A percentile compares a stretch with the other conserved stretches of the same genome.
phyloP scores from a whole-genome alignment of 1,140 invertebrate genomes.

The Orius insidiosus region DNA sequence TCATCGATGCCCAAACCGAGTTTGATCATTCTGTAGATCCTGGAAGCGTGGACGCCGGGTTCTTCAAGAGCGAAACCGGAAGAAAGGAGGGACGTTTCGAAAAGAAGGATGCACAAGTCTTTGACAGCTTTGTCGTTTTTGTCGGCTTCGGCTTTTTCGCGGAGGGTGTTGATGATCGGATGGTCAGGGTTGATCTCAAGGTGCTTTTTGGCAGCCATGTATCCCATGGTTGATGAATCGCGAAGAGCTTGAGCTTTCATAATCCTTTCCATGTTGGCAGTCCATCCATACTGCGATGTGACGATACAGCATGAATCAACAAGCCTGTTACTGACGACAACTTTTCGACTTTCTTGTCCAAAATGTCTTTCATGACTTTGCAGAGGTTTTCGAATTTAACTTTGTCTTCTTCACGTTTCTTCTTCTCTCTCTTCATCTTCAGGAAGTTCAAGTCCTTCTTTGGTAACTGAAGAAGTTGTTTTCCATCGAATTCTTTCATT shows the following conservation, averaged over 20 bases:
- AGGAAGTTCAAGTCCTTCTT: conserved; percentile 91
- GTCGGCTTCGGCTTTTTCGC: conserved; percentile 81
- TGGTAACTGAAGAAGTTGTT: conserved; percentile 92
- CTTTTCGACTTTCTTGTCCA: conserved; percentile 96
- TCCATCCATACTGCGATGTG: conserved; percentile 98
- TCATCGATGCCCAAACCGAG: conserved; percentile 91
- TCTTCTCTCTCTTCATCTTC: conserved; percentile 93
- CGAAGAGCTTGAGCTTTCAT: conserved; percentile 95
- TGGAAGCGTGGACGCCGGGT: conserved; percentile 62
- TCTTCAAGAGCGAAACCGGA: conserved; percentile 86
- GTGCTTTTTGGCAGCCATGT: conserved; percentile 94
- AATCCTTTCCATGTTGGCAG: conserved; percentile 98
- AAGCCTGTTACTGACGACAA: conserved; percentile 81
- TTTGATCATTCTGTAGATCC: conserved; percentile 90
- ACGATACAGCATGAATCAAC: conserved; percentile 98
- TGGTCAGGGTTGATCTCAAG: conserved; percentile 97
- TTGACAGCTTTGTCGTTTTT: conserved; percentile 96
- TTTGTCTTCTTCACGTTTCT: conserved; percentile 89
- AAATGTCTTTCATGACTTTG: conserved; percentile 95
- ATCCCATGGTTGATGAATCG: conserved; percentile 93
- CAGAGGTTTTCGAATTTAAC: conserved; percentile 84
- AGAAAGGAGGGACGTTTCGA: conserved; percentile 77
- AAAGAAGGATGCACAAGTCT: conserved; percentile 79
- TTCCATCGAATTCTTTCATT: conserved; percentile 94
- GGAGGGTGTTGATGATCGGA: conserved; percentile 76